Base-by-base conservation (phyloP, 2,113 vertebrate species). In the Pseudorhombus dupliciocellatus region DNA sequence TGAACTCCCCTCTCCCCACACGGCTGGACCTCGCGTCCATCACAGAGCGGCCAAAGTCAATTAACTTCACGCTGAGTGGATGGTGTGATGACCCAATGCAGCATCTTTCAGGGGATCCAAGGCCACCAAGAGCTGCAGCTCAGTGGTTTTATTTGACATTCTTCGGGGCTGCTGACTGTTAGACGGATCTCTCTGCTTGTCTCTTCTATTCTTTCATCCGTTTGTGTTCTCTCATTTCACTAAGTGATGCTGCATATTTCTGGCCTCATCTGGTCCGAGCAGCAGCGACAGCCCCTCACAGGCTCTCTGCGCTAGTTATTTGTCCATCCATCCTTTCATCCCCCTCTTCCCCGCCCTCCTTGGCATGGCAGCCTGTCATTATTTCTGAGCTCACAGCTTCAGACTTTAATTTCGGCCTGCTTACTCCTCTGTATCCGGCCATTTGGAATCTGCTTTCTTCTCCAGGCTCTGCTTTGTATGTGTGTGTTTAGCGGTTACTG, bases 331-430 rank as follows among this genome's bases (percentile, higher is more conserved):
- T 21, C n/a, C 73, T 48, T 74, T 40, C 46, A 42, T 65, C 61
- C 66, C 75, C 69, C 68, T 73, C 42, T 60, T 50, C 73, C 70
- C 63, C 51, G 4, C 65, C 67, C 80, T 77, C 66, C 31, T 80
- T 60, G 66, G 72, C 78, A 75, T 24, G 69, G 72, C 78, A 84
- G 77, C 70, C 80, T 83, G 67, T 86, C 73, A 86, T 85, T 88
- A 84, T 63, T 58, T 80, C 63, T 75, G 72, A 80, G 67, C 75
- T 87, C 80, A 73, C 57, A 73, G 76, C 84, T 76, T 79, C 64
- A 51, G 75, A 66, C 70, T 83, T 82, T 83, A 60, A 82, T 90
- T 80, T 77, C 52, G 72, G 62, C 74, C 77, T 64, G 69, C 59
- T 52, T 67, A 53, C 34, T 14, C 63, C 62, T 68, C 34, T n/a